phyloP scores from a whole-genome alignment of 2,113 vertebrate species.

The Tragelaphus imberbis region DNA sequence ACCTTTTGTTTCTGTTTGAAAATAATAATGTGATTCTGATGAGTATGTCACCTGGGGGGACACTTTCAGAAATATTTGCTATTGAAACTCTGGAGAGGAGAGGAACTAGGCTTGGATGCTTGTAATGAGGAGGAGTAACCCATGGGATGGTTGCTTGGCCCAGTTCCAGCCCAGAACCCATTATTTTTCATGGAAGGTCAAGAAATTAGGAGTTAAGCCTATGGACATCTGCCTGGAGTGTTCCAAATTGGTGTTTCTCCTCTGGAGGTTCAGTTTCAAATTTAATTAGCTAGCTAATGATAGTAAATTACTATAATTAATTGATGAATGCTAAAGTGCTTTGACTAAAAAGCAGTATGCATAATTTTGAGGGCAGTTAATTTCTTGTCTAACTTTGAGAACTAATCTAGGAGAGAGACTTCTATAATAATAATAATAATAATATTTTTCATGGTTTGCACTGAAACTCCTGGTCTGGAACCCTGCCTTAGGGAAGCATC shows the following conservation, averaged over 20 bases:
- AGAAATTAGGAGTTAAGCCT: neutral
- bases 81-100: neutral
- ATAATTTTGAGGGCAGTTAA: slow-evolving; percentile 47
- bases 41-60: neutral
- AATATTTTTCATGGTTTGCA: neutral
- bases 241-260: slow-evolving; percentile 48
- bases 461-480: slow-evolving; percentile 5
- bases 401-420: neutral
- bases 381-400: slow-evolving; percentile 24
- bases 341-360: slow-evolving; percentile 36
- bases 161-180: neutral
- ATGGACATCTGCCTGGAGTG: slow-evolving; percentile 34
- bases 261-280: slow-evolving; percentile 59
- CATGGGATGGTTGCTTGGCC: neutral
- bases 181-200: slow-evolving; percentile 32
- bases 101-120: neutral
- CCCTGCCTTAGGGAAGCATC: neutral
- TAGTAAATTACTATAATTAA: slow-evolving; percentile 62
- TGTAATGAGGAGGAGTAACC: neutral
- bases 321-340: slow-evolving; percentile 47
- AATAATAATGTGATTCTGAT: neutral
- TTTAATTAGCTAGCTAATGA: slow-evolving; percentile 67
- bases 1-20: neutral
- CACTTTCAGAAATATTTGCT: neutral
- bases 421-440: neutral